phyloP scores from a whole-genome alignment of 2,888 invertebrate species.

The Allolobophora icterica region DNA sequence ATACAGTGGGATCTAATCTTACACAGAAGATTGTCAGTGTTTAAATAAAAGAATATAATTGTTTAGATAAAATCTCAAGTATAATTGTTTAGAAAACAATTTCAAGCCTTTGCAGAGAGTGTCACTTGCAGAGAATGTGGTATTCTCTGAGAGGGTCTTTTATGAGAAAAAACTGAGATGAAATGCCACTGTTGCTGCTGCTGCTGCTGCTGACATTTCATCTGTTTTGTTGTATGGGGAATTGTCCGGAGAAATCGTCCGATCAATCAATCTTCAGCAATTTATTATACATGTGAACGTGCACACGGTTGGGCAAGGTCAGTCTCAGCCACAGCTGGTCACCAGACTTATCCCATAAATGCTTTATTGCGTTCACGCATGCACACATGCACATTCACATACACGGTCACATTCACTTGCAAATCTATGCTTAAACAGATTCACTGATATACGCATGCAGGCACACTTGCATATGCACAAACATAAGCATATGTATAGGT shows the following conservation, averaged over 20 bases:
- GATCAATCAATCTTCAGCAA: not conserved
- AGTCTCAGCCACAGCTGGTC: not conserved
- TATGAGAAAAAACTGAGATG: no score
- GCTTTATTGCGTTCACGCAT: not conserved
- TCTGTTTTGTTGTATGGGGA: not conserved
- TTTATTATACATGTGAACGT: not conserved
- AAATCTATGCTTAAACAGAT: not conserved
- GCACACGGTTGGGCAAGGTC: not conserved
- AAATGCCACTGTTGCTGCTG: no score
- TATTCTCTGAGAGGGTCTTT: no score
- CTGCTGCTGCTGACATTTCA: not conserved
- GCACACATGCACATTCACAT: not conserved
- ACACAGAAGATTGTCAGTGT: no score
- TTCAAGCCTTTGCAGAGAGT: no score
- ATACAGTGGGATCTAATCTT: no score
- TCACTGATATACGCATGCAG: not conserved
- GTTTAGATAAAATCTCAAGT: no score
- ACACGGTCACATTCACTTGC: not conserved
- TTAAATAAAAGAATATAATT: no score
- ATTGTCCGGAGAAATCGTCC: not conserved
- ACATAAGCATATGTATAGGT: not conserved
- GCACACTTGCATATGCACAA: not conserved
- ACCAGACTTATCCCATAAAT: not conserved
- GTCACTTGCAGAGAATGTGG: no score
- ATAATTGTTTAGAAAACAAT: no score